phyloP scores from a whole-genome alignment of 2,888 invertebrate genomes.

The Tetanocera ferruginea region DNA sequence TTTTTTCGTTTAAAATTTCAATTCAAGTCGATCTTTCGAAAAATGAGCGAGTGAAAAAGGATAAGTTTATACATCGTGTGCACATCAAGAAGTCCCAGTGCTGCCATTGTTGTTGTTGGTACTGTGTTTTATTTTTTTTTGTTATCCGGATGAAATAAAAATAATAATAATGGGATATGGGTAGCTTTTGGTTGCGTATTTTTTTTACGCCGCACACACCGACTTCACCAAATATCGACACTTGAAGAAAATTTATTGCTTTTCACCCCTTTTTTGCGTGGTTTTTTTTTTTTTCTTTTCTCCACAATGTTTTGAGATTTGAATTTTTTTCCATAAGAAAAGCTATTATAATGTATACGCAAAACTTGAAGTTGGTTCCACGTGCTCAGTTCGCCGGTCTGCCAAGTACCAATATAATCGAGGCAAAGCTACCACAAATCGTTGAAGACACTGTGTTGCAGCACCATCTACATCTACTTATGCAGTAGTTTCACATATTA shows the following conservation, averaged over 20 bases:
- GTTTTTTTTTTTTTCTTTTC: conserved; percentile 44
- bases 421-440: conserved; percentile 51
- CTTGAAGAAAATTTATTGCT: conserved; percentile 69
- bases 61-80: background rate
- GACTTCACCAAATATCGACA: conserved; percentile 63
- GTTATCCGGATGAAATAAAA: conserved; percentile 58
- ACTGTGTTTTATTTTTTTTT: background rate
- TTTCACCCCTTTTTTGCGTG: conserved; percentile 65
- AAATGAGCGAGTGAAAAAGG: background rate
- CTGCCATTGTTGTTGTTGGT: conserved; percentile 11
- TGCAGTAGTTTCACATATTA: conserved; percentile 27
- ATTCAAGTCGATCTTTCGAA: conserved; percentile 23
- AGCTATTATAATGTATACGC: background rate
- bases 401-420: conserved; percentile 1
- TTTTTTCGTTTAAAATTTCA: conserved; percentile 26
- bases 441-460: conserved; percentile 44
- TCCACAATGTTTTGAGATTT: conserved; percentile 29
- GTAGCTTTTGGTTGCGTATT: background rate
- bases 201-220: conserved; percentile 13
- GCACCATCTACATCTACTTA: conserved; percentile 13
- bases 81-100: conserved; percentile 8
- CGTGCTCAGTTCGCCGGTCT: too few relatives aligned
- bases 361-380: too few relatives aligned
- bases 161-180: conserved; percentile 54
- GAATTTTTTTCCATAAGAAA: conserved; percentile 10